Percentiles rank a stretch among this genome's conserved stretches.
phyloP scores from a whole-genome alignment of 1,140 invertebrate species.

The Drosophila santomea region DNA sequence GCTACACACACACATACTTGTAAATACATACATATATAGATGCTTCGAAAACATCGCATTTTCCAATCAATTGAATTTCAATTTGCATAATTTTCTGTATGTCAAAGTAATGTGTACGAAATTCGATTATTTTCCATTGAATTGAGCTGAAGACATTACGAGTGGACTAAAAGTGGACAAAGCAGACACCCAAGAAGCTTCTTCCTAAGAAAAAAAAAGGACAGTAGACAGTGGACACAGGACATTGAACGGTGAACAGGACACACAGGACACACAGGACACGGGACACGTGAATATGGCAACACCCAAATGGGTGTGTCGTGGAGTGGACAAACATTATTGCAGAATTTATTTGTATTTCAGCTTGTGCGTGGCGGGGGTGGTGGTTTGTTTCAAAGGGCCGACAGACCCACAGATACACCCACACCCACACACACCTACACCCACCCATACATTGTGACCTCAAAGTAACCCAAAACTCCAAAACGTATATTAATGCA shows the following conservation, averaged over 20 bases:
- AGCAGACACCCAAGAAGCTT: slow-evolving; percentile 34
- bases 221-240: neutral
- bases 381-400: neutral
- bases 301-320: slow-evolving; percentile 63
- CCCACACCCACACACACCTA: neutral
- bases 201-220: slow-evolving; percentile 27
- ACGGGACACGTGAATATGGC: slow-evolving; percentile 40
- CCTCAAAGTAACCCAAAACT: slow-evolving; percentile 75
- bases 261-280: slow-evolving; percentile 7
- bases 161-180: slow-evolving; percentile 75
- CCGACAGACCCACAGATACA: neutral
- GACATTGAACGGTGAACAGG: neutral
- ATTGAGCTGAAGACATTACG: slow-evolving; percentile 78
- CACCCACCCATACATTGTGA: slow-evolving; percentile 47
- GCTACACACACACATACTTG: slow-evolving; percentile 4
- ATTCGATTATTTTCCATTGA: slow-evolving; percentile 83
- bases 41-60: slow-evolving; percentile 58
- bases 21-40: neutral
- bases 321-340: slow-evolving; percentile 74
- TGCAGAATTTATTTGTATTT: slow-evolving; percentile 71
- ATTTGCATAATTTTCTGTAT: slow-evolving; percentile 81
- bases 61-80: slow-evolving; percentile 83
- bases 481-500: slow-evolving; percentile 68
- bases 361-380: slow-evolving; percentile 29
- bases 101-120: slow-evolving; percentile 80